Evolutionary conservation across 2,888 invertebrate species (phyloP).

Genomic region (Pyralis farinalis): DNA sequence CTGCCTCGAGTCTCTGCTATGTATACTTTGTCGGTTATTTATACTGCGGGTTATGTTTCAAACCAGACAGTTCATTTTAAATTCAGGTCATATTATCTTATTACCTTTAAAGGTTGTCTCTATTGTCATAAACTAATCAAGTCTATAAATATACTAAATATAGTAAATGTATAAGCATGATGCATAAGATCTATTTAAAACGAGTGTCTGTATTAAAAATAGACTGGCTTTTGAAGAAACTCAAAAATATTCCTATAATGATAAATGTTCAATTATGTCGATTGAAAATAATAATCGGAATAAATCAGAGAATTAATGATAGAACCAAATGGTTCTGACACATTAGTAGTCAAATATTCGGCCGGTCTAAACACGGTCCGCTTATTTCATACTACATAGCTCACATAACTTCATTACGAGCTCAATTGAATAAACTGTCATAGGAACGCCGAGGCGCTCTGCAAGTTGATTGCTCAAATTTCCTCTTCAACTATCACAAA

Average conservation of each 20-base stretch:
- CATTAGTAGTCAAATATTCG: constrained; percentile 31
- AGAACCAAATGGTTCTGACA: constrained; percentile 18
- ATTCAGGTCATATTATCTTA: constrained; percentile 58
- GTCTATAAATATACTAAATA: too few species aligned
- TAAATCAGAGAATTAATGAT: constrained; percentile 9
- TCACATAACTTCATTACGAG: constrained; percentile 77
- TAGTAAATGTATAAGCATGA: too few species aligned
- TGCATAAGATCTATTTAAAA: too few species aligned
- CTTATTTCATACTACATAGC: constrained; percentile 60
- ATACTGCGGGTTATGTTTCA: constrained; percentile 51
- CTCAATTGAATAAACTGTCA: constrained; percentile 81
- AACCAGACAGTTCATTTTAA: constrained; percentile 45
- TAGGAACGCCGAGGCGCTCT: constrained; percentile 75
- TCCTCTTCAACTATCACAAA: constrained; percentile 81
- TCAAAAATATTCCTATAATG: not conserved
- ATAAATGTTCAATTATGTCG: not conserved
- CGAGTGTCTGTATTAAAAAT: too few species aligned
- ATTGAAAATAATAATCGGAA: not conserved
- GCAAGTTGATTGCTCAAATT: constrained; percentile 80
- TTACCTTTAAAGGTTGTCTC: constrained; percentile 18
- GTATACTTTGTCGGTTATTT: constrained; percentile 55
- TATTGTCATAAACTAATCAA: too few species aligned
- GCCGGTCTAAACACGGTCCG: constrained; percentile 39
- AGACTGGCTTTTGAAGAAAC: not conserved
- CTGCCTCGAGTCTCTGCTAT: constrained; percentile 20